Conservation (phyloP, 2,113 vertebrate genomes). For the Oreochromis tanganicae region DNA sequence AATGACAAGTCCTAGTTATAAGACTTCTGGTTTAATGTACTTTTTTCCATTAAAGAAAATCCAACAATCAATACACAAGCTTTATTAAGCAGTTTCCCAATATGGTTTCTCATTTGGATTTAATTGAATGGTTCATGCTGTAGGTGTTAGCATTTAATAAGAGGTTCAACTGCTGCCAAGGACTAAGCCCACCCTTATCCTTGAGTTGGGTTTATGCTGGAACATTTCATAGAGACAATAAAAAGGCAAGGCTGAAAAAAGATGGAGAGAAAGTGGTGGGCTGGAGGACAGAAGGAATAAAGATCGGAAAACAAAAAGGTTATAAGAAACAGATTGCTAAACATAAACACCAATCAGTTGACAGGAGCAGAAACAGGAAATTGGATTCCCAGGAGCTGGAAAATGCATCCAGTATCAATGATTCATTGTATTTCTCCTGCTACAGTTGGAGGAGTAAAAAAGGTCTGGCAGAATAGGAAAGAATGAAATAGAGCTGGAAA, state of each 20-base stretch:
- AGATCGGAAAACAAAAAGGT: conserved; percentile 41
- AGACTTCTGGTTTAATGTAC: neutral
- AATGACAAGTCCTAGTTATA: neutral
- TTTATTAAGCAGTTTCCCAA: neutral
- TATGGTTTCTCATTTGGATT: neutral
- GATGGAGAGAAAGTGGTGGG: neutral
- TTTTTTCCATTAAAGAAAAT: conserved; percentile 12
- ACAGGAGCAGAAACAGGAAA: conserved; percentile 69
- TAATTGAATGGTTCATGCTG: conserved; percentile 10
- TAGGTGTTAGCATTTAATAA: conserved; percentile 56
- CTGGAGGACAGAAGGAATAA: conserved; percentile 20
- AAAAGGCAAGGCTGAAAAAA: neutral
- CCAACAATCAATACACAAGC: neutral
- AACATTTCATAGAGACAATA: conserved; percentile 43
- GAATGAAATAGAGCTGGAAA: neutral
- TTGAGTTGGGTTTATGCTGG: conserved; percentile 20
- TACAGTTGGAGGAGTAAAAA: conserved; percentile 1
- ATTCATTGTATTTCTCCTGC: conserved; percentile 54
- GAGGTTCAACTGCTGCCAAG: conserved; percentile 56
- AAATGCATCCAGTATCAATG: conserved; percentile 61
- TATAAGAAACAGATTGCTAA: conserved; percentile 70
- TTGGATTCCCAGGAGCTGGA: conserved; percentile 67
- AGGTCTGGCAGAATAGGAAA: neutral
- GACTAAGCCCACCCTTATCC: conserved; percentile 32
- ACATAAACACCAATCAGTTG: conserved; percentile 74